Conservation (phyloP, 2,888 invertebrate species). For the Eupithecia centaureata region DNA sequence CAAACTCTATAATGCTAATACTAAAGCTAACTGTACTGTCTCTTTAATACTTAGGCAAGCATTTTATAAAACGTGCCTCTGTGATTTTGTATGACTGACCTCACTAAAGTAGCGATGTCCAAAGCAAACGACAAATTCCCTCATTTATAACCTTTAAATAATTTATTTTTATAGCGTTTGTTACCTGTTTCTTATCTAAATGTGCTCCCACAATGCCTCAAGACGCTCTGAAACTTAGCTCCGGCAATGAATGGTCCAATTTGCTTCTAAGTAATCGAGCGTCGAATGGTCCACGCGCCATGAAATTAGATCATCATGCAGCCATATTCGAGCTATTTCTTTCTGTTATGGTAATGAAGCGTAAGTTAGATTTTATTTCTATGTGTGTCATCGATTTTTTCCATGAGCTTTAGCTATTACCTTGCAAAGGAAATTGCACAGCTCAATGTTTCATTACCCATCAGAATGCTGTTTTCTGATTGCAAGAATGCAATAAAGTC, state of each 20-base stretch:
- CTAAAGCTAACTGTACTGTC: no score
- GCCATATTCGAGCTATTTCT: constrained; percentile 50
- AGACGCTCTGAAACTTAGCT: constrained; percentile 48
- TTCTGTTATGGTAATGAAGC: constrained; percentile 35
- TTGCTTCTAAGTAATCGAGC: constrained; percentile 77
- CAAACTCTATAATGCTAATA: neutral
- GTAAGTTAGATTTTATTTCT: constrained; percentile 19
- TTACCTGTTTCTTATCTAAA: constrained; percentile 27
- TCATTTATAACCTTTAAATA: neutral
- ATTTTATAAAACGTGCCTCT: neutral
- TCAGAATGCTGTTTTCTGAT: neutral
- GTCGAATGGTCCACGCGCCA: constrained; percentile 72
- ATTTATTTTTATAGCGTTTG: neutral
- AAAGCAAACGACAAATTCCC: neutral
- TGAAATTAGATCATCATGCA: constrained; percentile 72
- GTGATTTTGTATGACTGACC: neutral
- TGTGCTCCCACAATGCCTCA: constrained; percentile 30
- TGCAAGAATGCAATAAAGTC: neutral
- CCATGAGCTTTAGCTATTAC: neutral
- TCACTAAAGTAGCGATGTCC: neutral
- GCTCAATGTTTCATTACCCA: neutral
- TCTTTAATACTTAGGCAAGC: neutral
- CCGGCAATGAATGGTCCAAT: constrained; percentile 77
- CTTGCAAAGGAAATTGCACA: neutral
- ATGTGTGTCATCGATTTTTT: neutral